Evolutionary conservation across 2,888 invertebrate genomes (phyloP), one percentile per base, ranked within the genome.

Genomic region (Biston betularia): DNA sequence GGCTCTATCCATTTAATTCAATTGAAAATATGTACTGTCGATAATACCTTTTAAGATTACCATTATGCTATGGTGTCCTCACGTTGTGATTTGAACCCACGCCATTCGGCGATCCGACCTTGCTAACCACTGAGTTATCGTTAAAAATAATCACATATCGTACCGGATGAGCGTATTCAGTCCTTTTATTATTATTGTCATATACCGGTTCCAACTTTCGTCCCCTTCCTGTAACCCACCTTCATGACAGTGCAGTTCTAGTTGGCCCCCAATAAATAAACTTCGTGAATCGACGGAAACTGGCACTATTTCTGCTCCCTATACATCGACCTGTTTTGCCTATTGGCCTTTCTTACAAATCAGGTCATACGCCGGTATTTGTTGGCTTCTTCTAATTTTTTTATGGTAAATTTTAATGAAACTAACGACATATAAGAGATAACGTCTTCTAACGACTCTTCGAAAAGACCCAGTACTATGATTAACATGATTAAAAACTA

Each of bases 191-290:
- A 9, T 58, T 58, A 58, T 48, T 33, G 49, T 9, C 40, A 24
- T 49, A 12, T 33, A 58, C 49, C 40, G 58, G 24, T 48, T 49
- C 40, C 35, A 49, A 58, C n/a, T 50, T 58, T 57, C 48, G 38
- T 57, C 40, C 58, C 58, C 46, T 58, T 33, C 57, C 58, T n/a
- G 45, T 56, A 44, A 11, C 56, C 40, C 33, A 38, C n/a, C 38
- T 7, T 24, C 58, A 58, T 58, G 58, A 58, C 42, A 6, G 12
- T 58, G 58, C 58, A 48, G 48, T 46, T 57, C 35, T 42, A 49
- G 10, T 15, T 33, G 15, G 38, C 49, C 57, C 24, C 58, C 58
- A 58, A 58, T 58, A 58, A 58, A 58, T 58, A 58, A 49, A 58
- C 49, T 58, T 49, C 4, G 58, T 58, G 49, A 58, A 58, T 58